Conservation (phyloP, 2,888 invertebrate species). For the Drosophila tanythrix region DNA sequence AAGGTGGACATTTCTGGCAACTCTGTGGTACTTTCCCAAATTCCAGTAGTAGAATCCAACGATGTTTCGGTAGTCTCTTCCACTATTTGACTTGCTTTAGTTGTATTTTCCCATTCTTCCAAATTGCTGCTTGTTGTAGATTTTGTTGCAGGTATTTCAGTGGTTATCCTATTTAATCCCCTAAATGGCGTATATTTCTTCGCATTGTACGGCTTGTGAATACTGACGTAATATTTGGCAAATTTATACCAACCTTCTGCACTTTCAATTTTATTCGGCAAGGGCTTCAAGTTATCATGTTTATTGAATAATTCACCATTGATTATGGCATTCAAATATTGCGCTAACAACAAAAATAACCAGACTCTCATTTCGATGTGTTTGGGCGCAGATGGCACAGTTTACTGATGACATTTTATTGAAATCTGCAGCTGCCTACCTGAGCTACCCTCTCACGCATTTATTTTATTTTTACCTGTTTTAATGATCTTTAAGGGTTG, state of each 20-base stretch:
- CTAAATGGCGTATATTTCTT: conserved; percentile 64
- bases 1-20: conserved; percentile 20
- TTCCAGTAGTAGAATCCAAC: conserved; percentile 28
- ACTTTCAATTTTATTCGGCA: conserved; percentile 40
- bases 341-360: conserved; percentile 6
- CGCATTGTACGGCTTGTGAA: conserved; percentile 50
- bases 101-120: neutral
- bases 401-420: conserved; percentile 39
- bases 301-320: neutral
- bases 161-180: conserved; percentile 29
- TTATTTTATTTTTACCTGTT: conserved; percentile 36
- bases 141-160: neutral
- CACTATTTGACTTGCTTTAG: neutral
- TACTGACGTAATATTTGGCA: conserved; percentile 53
- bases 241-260: conserved; percentile 61
- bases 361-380: conserved; percentile 43
- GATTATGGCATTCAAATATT: conserved; percentile 3
- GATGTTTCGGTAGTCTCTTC: neutral
- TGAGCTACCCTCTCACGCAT: neutral
- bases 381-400: neutral
- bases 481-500: conserved; percentile 13
- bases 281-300: neutral
- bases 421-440: conserved; percentile 46
- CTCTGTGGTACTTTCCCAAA: conserved; percentile 34
- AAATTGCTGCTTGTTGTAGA: neutral